Evolutionary conservation across 2,113 vertebrate species (phyloP), one percentile per base, ranked within the genome.

Genomic region (Xerus inauris): DNA sequence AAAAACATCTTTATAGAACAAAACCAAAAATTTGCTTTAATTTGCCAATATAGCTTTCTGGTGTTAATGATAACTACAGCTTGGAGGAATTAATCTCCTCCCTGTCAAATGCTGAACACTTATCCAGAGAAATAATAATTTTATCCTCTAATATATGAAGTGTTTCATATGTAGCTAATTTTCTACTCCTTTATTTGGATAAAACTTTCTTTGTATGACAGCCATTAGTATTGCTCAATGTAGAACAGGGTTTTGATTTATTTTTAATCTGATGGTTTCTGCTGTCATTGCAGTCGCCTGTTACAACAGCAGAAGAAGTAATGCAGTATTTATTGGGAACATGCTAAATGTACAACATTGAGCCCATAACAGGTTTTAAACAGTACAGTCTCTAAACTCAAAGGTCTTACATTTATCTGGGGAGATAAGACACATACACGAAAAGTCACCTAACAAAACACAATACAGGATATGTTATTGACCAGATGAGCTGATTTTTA

Each of bases 21-120:
- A 94, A 97, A 92, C 28, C 10, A 96, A 95, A 86, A 88, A 28
- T 28, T 72, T 94, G 24, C n/a, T 91, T 93, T 20, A 91, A 87
- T 42, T 71, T 89, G 8, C 13, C 49, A 89, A 82, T 71, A 84
- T 26, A 95, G 24, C 13, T 64, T 93, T 87, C 72, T 85, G 9
- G 6, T 65, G 13, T 80, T 75, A 49, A 82, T 84, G 42, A 89
- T 90, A 96, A 77, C 20, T 14, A 57, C 28, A 12, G 24, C 45
- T 89, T 59, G 12, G 30, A 87, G 71, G 49, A 92, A 64, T 94
- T 67, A 69, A 67, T 89, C 26, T 96, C 62, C 17, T 76, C 85
- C 22, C 35, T 89, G 19, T 90, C 67, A 72, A 81, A 71, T 72
- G 20, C 40, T n/a, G 5, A 72, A 72, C n/a, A 80, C 8, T 57